Evolutionary conservation across 1,140 invertebrate species (phyloP).

Genomic region (Sarcophaga peregrina): DNA sequence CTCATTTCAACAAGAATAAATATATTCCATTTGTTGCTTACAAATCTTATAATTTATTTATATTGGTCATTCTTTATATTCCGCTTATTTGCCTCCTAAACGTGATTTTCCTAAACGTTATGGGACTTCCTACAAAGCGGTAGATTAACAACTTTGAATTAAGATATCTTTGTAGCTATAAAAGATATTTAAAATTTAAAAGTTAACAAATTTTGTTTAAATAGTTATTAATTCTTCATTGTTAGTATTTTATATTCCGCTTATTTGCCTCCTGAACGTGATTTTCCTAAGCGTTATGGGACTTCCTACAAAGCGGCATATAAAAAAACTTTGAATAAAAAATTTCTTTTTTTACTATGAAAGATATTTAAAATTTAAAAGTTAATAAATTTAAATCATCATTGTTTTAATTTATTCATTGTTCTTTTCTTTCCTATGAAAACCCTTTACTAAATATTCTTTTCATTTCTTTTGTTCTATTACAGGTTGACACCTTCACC

Average conservation of each 20-base stretch:
- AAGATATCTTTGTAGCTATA: neutral
- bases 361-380: neutral
- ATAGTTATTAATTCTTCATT: neutral
- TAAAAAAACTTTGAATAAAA: conserved; percentile 43
- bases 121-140: conserved; percentile 63
- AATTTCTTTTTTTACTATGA: neutral
- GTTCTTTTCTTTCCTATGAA: conserved; percentile 2
- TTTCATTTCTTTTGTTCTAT: conserved; percentile 63
- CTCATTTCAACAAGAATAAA: conserved; percentile 24
- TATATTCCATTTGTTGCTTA: conserved; percentile 43
- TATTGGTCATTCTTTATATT: neutral
- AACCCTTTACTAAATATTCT: neutral
- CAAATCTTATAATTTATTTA: neutral
- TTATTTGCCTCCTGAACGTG: conserved; percentile 34
- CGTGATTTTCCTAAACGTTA: conserved; percentile 48
- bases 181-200: neutral
- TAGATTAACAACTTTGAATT: conserved; percentile 48
- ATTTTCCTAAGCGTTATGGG: conserved; percentile 52
- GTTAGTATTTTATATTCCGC: neutral
- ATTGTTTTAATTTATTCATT: neutral
- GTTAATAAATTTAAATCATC: conserved; percentile 1
- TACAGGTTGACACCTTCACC: conserved; percentile 96
- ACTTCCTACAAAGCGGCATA: conserved; percentile 62
- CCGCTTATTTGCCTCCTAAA: conserved; percentile 33
- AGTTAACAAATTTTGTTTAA: neutral